Conservation (phyloP, 2,888 invertebrate genomes). For the Onthophagus sagittarius region DNA sequence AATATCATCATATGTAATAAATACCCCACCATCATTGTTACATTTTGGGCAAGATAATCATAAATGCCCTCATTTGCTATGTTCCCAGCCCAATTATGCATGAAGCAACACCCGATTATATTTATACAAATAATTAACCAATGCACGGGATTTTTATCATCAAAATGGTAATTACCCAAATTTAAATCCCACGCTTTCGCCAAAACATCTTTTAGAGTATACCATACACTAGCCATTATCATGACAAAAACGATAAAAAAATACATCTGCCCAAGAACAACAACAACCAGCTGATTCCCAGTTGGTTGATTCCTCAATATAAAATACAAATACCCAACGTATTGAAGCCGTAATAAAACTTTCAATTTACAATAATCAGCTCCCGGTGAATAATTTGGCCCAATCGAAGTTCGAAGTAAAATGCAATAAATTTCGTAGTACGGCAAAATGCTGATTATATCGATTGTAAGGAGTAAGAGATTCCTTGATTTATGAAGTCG, state of each 20-base stretch:
- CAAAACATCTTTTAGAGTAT: slow-evolving; percentile 9
- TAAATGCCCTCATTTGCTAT: not conserved
- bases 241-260: slow-evolving; percentile 21
- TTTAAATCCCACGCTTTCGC: slow-evolving; percentile 19
- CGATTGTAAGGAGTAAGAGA: slow-evolving; percentile 17
- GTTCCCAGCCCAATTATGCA: slow-evolving; percentile 17
- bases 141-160: slow-evolving; percentile 3
- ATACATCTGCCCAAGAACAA: slow-evolving; percentile 20
- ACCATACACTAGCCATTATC: slow-evolving; percentile 23
- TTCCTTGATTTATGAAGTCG: slow-evolving; percentile 18
- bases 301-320: slow-evolving; percentile 18
- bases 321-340: slow-evolving; percentile 17
- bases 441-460: slow-evolving; percentile 25
- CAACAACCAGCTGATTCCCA: slow-evolving; percentile 18
- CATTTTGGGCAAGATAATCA: slow-evolving; percentile 21
- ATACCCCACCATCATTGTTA: slow-evolving; percentile 25
- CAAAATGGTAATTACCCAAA: slow-evolving; percentile 15
- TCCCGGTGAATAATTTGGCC: not conserved
- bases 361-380: slow-evolving; percentile 16
- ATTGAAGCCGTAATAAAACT: slow-evolving; percentile 15
- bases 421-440: slow-evolving; percentile 23
- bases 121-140: slow-evolving; percentile 25
- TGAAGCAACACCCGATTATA: slow-evolving; percentile 19
- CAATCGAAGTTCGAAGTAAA: slow-evolving; percentile 15
- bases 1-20: slow-evolving; percentile 28